These are phyloP conservation scores for Yponomeuta cagnagella DNA, from an alignment of 2,888 invertebrate species.

Conservation along the genomic window DNA sequence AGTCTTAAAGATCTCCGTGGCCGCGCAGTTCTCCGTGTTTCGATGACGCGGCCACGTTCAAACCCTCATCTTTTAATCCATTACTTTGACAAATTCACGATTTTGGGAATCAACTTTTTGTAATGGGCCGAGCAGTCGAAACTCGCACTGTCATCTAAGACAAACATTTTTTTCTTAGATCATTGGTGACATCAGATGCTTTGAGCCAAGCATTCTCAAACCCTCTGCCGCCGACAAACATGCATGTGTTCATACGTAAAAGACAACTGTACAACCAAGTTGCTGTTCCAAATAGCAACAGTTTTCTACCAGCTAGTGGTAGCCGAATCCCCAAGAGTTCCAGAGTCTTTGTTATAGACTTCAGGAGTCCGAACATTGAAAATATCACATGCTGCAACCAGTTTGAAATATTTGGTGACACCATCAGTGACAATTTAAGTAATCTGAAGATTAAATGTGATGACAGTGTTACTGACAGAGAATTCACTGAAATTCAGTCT, in stretches of 20 bases:
- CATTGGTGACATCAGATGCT: constrained; percentile 61
- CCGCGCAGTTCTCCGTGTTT: too few species aligned
- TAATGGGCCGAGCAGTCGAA: too few species aligned
- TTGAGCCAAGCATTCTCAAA: constrained; percentile 56
- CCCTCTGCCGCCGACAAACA: constrained; percentile 60
- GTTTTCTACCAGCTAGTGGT: constrained; percentile 50
- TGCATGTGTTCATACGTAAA: constrained; percentile 68
- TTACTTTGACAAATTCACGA: too few species aligned
- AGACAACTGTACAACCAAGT: constrained; percentile 31
- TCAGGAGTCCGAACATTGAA: constrained; percentile 37
- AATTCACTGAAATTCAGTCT: constrained; percentile 53
- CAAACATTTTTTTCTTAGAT: constrained; percentile 42
- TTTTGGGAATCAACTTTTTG: too few species aligned
- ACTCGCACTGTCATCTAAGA: too few species aligned
- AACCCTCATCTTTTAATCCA: too few species aligned
- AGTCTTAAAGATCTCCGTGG: too few species aligned
- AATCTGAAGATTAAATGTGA: constrained; percentile 27
- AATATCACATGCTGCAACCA: constrained; percentile 56
- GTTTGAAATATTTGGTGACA: constrained; percentile 59
- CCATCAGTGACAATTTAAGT: constrained; percentile 32
- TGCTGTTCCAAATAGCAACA: constrained; percentile 42
- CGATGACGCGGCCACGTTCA: too few species aligned
- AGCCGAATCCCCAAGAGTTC: constrained; percentile 53
- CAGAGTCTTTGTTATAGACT: constrained; percentile 53
- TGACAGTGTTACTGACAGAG: constrained; percentile 27